These are phyloP conservation scores for Malurus leucopterus DNA, from an alignment of 2,797 vertebrate species.

Conservation along the genomic window DNA sequence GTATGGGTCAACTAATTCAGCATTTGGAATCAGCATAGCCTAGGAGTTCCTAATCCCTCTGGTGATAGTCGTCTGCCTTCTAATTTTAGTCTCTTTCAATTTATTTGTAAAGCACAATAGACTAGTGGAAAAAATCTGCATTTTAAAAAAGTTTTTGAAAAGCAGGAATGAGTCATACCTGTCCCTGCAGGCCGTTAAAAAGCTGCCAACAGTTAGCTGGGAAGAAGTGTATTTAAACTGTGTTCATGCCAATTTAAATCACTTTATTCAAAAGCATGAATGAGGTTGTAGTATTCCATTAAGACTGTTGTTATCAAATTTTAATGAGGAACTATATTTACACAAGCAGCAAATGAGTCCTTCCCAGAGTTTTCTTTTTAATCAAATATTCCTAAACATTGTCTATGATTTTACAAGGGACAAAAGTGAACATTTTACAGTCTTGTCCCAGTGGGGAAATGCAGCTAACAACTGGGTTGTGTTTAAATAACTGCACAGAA, in stretches of 20 bases:
- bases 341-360: conserved; percentile 20
- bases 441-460: not conserved
- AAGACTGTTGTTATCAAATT: conserved; percentile 43
- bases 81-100: conserved; percentile 43
- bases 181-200: conserved; percentile 32
- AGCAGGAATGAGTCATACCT: conserved; percentile 49
- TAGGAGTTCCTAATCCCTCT: conserved; percentile 30
- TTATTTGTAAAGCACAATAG: conserved; percentile 39
- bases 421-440: not conserved
- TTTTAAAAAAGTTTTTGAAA: conserved; percentile 48
- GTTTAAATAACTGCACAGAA: not conserved
- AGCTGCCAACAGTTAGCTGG: conserved; percentile 14
- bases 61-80: conserved; percentile 40
- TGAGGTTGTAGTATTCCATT: conserved; percentile 43
- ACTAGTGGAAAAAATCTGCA: conserved; percentile 12
- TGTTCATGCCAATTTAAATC: conserved; percentile 38
- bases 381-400: conserved; percentile 10
- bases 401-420: not conserved
- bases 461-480: not conserved
- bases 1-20: not conserved
- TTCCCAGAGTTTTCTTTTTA: conserved; percentile 20
- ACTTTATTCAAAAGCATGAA: conserved; percentile 49
- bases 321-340: conserved; percentile 39
- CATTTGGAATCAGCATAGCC: not conserved
- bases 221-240: conserved; percentile 54